Evolutionary conservation across 2,797 vertebrate species (phyloP).

Genomic region (Onychomys leucogaster): DNA sequence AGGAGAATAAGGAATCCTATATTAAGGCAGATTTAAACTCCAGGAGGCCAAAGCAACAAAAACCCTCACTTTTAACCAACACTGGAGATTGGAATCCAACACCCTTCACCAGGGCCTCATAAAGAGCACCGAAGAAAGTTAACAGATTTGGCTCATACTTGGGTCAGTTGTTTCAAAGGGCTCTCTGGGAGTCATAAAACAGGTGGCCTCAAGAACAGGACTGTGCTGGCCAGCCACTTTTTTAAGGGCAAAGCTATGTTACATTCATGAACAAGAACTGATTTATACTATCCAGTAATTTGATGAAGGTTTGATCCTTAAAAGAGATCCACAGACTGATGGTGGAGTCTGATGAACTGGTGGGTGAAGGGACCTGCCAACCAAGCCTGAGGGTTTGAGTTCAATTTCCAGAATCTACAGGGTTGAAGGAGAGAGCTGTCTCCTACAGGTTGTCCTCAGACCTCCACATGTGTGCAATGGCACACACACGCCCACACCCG

Average conservation of each 20-base stretch:
- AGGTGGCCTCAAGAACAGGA: background rate
- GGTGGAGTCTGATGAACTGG: background rate
- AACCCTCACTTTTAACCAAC: background rate
- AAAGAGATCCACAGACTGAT: background rate
- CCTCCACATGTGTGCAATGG: background rate
- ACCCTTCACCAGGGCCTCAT: conserved; percentile 48
- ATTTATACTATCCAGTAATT: background rate
- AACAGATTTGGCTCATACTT: conserved; percentile 50
- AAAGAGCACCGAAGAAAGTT: conserved; percentile 52
- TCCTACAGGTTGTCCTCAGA: background rate
- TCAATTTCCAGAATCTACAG: background rate
- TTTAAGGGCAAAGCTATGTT: conserved; percentile 51
- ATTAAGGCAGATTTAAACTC: background rate
- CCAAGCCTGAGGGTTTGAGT: background rate
- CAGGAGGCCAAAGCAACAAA: background rate
- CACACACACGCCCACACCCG: background rate
- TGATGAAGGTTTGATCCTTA: background rate
- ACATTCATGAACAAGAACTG: conserved; percentile 33
- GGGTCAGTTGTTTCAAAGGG: conserved; percentile 43
- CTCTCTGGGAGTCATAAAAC: conserved; percentile 56
- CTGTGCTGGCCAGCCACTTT: background rate
- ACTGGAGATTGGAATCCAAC: background rate
- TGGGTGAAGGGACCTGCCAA: background rate
- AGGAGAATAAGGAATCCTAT: background rate
- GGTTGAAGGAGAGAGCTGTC: background rate